These are phyloP conservation scores for Acinonyx jubatus DNA, from an alignment of 2,113 vertebrate genomes.

Conservation along the genomic window DNA sequence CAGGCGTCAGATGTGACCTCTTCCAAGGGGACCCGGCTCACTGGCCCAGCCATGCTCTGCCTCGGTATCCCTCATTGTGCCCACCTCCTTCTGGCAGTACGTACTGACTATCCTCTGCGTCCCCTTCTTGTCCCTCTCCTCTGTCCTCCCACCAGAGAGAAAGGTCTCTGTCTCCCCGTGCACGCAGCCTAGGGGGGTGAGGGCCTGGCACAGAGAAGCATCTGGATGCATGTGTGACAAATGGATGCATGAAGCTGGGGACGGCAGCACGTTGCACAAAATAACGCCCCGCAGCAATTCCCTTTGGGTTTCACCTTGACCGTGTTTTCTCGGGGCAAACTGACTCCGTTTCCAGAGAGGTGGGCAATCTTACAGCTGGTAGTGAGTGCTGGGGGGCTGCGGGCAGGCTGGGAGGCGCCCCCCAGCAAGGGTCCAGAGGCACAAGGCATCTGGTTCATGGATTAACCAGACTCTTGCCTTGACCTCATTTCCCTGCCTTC, in stretches of 20 bases:
- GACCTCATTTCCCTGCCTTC: too few relatives aligned
- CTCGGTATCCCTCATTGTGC: rapidly evolving
- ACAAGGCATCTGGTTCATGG: rapidly evolving
- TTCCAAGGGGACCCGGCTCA: not conserved
- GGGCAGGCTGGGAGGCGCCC: rapidly evolving
- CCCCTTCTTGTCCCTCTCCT: not conserved
- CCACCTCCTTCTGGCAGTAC: rapidly evolving
- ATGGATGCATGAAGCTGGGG: rapidly evolving
- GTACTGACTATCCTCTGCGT: not conserved
- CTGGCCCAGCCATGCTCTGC: rapidly evolving
- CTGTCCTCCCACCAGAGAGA: not conserved
- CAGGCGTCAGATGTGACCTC: rapidly evolving
- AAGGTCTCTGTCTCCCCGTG: not conserved
- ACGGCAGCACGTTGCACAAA: rapidly evolving
- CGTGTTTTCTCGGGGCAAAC: not conserved
- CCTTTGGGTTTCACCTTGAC: not conserved
- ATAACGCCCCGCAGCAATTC: rapidly evolving
- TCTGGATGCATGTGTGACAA: rapidly evolving
- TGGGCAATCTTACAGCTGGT: rapidly evolving
- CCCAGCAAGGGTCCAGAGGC: too few relatives aligned
- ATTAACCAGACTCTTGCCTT: too few relatives aligned
- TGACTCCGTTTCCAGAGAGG: too few relatives aligned
- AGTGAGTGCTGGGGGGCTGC: not conserved
- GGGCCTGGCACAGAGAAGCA: not conserved
- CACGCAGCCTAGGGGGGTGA: rapidly evolving